Evolutionary conservation across 2,888 invertebrate genomes (phyloP), one percentile per base, ranked within the genome.

Genomic region (Heliconius ethilla): DNA sequence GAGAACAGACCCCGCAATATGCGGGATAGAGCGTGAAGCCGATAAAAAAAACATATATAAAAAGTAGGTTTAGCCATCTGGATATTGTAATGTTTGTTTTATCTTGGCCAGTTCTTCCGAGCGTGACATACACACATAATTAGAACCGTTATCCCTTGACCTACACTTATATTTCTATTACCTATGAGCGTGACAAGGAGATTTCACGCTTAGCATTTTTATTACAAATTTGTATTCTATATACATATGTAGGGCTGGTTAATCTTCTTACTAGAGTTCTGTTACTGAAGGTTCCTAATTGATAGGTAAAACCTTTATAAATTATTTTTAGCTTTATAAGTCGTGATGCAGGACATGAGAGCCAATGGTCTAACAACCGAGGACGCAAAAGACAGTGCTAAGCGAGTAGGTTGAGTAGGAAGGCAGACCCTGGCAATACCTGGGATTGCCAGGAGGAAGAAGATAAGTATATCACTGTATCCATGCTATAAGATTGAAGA

Each of bases 71-170:
- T n/a, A 72, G 7, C n/a, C 55, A 59, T 72, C 55, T 72, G 59
- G 59, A 72, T 72, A 70, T 70, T 55, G 22, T 29, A 51, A n/a
- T 33, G 13, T 29, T 55, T 55, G 72, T 63, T n/a, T 62, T 63
- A 63, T 45, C 40, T 45, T 33, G 63, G 63, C 63, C 18, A 74
- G 18, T 40, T 45, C 67, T 29, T 29, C 51, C 37, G 22, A 73
- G 62, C 75, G 45, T 77, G 66, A 51, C 75, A 45, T 33, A 65
- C 33, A 72, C 51, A 75, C 74, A 74, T 76, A 75, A 75, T 75
- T 27, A 37, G 67, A 40, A 75, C 76, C 78, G 78, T 76, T 80
- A 76, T 78, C 15, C 75, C 76, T 78, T 78, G 75, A 80, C 76
- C 76, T 80, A 70, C 40, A 67, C 51, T 67, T 27, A 63, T 67